Evolutionary conservation across 2,113 vertebrate genomes (phyloP).

Genomic region (Poeciliopsis prolifica): DNA sequence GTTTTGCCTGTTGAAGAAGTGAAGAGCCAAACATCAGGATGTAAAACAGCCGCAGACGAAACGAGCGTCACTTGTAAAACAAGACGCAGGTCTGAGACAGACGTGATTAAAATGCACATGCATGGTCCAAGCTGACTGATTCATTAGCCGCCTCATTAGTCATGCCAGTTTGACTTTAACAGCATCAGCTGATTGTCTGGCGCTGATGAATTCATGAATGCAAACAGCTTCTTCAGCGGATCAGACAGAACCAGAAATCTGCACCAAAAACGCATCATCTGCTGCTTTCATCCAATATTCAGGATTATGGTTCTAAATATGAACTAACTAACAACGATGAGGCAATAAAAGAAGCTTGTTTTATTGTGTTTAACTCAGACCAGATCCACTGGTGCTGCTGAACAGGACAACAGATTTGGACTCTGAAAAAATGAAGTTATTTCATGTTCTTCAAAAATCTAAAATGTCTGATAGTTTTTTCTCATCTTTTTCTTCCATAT

Average conservation of each 20-base stretch:
- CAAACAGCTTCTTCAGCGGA: neutral
- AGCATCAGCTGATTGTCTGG: neutral
- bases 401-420: neutral
- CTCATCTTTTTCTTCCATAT: too few relatives aligned
- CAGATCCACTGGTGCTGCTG: too few relatives aligned
- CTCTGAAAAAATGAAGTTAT: neutral
- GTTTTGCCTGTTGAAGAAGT: neutral
- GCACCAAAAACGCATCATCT: too few relatives aligned
- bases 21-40: neutral
- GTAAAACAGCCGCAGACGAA: neutral
- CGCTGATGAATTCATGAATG: neutral
- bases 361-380: too few relatives aligned
- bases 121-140: neutral
- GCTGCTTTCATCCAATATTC: too few relatives aligned
- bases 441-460: too few relatives aligned
- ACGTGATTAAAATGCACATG: neutral
- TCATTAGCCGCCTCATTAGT: neutral
- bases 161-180: neutral
- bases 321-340: too few relatives aligned
- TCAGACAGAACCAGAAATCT: too few relatives aligned
- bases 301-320: too few relatives aligned
- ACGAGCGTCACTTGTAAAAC: neutral
- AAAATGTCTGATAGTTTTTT: too few relatives aligned
- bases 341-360: too few relatives aligned
- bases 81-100: neutral